Evolutionary conservation across 2,888 invertebrate species (phyloP).

Genomic region (Stenchaetothrips biformis): DNA sequence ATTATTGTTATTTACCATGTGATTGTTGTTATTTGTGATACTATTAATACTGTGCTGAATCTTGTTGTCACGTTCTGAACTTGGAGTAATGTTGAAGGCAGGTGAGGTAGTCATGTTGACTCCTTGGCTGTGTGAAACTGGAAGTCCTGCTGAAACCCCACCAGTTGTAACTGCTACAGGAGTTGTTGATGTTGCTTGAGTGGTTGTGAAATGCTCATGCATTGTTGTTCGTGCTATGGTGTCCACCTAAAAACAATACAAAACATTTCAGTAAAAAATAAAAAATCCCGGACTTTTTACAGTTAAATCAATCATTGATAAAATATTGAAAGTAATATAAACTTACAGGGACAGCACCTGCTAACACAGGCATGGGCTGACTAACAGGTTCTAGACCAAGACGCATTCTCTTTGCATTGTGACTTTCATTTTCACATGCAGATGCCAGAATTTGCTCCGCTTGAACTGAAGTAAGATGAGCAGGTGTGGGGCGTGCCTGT

Average conservation of each 20-base stretch:
- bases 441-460: constrained; percentile 93
- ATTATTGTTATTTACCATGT: constrained; percentile 13
- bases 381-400: constrained; percentile 91
- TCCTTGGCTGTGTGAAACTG: neutral
- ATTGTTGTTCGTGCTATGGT: neutral
- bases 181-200: neutral
- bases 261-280: neutral
- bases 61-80: neutral
- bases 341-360: constrained; percentile 48
- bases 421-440: constrained; percentile 95
- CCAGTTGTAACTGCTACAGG: neutral
- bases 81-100: neutral
- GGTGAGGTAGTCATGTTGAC: neutral
- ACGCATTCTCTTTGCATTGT: constrained; percentile 95
- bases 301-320: too few relatives aligned
- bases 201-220: neutral
- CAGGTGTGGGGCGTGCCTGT: constrained; percentile 89
- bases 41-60: constrained; percentile 16
- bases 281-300: neutral
- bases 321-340: neutral
- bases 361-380: constrained; percentile 77
- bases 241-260: neutral
- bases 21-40: constrained; percentile 10
- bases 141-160: neutral
- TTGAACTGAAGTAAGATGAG: constrained; percentile 92